Conservation (phyloP, 2,797 vertebrate genomes). For the Gallinago solitaria region DNA sequence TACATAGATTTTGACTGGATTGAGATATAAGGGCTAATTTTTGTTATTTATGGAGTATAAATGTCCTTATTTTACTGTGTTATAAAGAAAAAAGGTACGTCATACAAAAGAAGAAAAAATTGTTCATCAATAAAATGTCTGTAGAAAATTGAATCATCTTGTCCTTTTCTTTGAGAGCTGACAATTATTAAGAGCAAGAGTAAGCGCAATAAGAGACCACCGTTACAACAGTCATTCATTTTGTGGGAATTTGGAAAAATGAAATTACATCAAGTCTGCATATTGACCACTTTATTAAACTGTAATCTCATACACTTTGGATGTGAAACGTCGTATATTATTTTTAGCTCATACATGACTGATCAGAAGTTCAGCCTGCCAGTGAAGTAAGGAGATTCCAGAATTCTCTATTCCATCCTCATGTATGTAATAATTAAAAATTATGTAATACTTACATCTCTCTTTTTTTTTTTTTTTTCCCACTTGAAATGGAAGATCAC, state of each 20-base stretch:
- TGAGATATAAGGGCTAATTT: slow-evolving; percentile 65
- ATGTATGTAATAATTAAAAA: background rate
- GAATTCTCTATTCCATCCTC: background rate
- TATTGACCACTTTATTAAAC: slow-evolving; percentile 20
- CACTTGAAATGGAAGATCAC: background rate
- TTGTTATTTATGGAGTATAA: slow-evolving; percentile 63
- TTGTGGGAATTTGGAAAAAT: background rate
- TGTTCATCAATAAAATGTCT: slow-evolving; percentile 50
- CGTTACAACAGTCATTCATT: background rate
- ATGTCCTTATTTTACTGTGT: slow-evolving; percentile 37
- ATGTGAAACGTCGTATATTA: background rate
- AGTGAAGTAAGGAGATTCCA: background rate
- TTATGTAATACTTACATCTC: background rate
- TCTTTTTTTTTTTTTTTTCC: background rate
- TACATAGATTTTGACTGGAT: slow-evolving; percentile 61
- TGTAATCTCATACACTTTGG: background rate
- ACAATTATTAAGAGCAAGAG: background rate
- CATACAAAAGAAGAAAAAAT: background rate
- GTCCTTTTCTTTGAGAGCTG: background rate
- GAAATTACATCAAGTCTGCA: background rate
- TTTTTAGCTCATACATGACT: background rate
- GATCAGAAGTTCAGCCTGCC: background rate
- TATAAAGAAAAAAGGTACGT: background rate
- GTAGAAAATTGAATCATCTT: background rate
- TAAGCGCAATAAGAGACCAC: background rate